phyloP scores from a whole-genome alignment of 2,888 invertebrate species.

The Lamellibrachia satsuma region DNA sequence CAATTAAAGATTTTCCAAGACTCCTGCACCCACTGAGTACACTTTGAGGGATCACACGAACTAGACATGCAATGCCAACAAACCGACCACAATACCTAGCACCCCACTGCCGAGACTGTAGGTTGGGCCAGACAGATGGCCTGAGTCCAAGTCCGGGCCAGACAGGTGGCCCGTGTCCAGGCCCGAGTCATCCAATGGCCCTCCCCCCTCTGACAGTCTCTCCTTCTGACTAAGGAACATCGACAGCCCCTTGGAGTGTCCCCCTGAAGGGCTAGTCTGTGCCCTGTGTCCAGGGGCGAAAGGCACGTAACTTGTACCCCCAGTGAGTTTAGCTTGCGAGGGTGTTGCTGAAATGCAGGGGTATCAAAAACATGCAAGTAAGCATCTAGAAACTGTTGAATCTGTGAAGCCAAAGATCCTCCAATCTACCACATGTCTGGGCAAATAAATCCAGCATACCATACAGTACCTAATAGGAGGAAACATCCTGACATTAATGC shows the following conservation, averaged over 20 bases:
- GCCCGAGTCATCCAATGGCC: not conserved
- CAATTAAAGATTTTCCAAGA: too few relatives aligned
- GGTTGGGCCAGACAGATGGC: not conserved
- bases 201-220: not conserved
- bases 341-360: not conserved
- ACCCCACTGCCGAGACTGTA: not conserved
- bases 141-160: not conserved
- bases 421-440: not conserved
- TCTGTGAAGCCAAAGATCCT: not conserved
- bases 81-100: not conserved
- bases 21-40: not conserved
- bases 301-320: not conserved
- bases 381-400: not conserved
- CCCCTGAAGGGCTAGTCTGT: constrained; percentile 19
- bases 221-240: constrained; percentile 28
- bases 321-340: constrained; percentile 1
- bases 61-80: constrained; percentile 2
- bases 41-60: not conserved
- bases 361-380: not conserved
- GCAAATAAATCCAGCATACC: not conserved
- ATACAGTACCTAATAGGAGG: not conserved
- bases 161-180: not conserved
- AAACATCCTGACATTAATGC: not conserved
- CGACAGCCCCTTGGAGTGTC: constrained; percentile 29
- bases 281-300: not conserved